Base-by-base conservation (phyloP, 2,113 vertebrate species). In the Orcinus orca region DNA sequence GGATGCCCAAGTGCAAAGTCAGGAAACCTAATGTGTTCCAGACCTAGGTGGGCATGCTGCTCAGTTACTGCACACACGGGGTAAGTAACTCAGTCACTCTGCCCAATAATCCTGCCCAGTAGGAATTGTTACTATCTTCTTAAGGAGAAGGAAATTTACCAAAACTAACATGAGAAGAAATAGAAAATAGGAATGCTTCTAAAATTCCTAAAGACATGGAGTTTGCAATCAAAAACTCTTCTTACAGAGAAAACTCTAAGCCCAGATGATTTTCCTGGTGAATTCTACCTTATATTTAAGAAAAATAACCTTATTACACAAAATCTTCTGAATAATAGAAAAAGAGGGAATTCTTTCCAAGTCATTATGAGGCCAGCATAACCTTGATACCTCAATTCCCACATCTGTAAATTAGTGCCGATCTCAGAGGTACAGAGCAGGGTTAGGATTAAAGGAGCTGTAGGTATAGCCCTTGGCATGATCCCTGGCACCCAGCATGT, bases 151-250 rank as follows among this genome's bases (percentile, higher is more conserved):
- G 55, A 82, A 65, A 94, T 25, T 10, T 65, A 65, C 53, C 74
- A 89, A 82, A 71, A 95, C 81, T 18, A 70, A 79, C 79, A 76
- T 3, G n/a, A 65, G 70, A 92, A 94, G 41, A 92, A 88, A 92
- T 29, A 84, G 50, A 86, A 94, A 92, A 79, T 20, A 67, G n/a
- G 8, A 80, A 26, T 65, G 31, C 50, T 91, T 41, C 80, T 81
- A 26, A 82, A 93, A 87, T 20, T 60, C 44, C 70, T 29, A 67
- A 88, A 83, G 68, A 88, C 87, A n/a, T 58, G 38, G 41, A 77
- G 53, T 97, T 70, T 87, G 21, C 71, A 74, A 63, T 50, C 23
- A 74, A 77, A 94, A 92, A 68, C 31, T 85, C 44, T 92, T 76
- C 44, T 97, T 55, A 63, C 36, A 65, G 87, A 83, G 60, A 91